phyloP scores from a whole-genome alignment of 2,113 vertebrate species.

The Passer domesticus region DNA sequence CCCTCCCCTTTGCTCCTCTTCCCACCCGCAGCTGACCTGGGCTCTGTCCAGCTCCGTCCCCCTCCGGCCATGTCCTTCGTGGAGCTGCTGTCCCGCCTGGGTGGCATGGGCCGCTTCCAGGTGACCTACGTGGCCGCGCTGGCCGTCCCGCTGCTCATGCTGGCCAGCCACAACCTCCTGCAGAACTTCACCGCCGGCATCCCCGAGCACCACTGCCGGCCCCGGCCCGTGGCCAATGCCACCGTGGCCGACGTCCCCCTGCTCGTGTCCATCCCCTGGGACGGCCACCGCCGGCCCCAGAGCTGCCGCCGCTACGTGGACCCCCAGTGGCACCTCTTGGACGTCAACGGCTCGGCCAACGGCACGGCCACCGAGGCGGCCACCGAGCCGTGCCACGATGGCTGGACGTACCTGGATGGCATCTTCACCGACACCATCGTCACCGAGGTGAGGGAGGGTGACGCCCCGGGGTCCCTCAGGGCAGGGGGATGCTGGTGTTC shows the following conservation, averaged over 20 bases:
- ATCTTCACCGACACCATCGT: neutral
- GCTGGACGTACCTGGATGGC: neutral
- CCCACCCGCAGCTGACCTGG: accelerated
- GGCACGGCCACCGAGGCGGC: neutral
- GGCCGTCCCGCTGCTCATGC: constrained; percentile 73
- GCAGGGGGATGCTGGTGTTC: neutral
- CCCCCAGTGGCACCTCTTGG: neutral
- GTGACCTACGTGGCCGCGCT: constrained; percentile 72
- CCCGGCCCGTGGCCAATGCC: neutral
- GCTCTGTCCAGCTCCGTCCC: neutral
- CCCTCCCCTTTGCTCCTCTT: neutral
- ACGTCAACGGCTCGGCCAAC: neutral
- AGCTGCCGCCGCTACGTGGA: constrained; percentile 67
- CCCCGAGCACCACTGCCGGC: neutral
- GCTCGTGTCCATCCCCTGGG: neutral
- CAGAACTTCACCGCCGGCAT: constrained; percentile 84
- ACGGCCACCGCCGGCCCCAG: neutral
- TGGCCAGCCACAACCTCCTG: constrained; percentile 87
- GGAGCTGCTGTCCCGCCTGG: constrained; percentile 75
- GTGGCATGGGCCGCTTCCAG: constrained; percentile 83
- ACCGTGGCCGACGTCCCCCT: neutral
- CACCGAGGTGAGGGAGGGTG: neutral
- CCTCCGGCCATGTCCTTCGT: constrained; percentile 62
- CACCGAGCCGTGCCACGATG: neutral
- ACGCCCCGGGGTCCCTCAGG: accelerated